These are phyloP conservation scores for Drosophila insularis DNA, from an alignment of 1,140 invertebrate species.

Conservation along the genomic window DNA sequence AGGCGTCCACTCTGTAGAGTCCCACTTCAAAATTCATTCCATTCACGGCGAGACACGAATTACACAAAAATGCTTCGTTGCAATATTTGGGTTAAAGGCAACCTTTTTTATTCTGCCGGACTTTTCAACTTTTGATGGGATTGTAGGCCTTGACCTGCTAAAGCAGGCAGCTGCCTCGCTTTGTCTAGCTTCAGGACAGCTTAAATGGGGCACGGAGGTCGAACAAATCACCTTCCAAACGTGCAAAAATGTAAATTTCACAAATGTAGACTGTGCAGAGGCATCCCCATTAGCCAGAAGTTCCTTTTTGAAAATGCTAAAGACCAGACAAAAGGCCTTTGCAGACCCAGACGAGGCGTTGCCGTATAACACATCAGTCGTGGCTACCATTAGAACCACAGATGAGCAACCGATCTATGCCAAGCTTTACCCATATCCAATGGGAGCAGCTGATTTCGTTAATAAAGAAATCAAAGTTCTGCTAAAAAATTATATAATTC, in stretches of 20 bases:
- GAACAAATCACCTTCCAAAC: constrained; percentile 15
- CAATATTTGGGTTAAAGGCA: no score
- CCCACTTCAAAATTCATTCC: no score
- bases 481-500: constrained; percentile 33
- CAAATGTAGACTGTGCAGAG: constrained; percentile 18
- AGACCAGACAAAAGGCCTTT: constrained; percentile 7
- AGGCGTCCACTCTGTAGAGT: no score
- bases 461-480: constrained; percentile 40
- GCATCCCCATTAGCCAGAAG: neutral
- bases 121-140: constrained; percentile 28
- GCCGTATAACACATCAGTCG: no score
- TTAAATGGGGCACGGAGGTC: constrained; percentile 6
- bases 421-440: no score
- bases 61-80: no score
- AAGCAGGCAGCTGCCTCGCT: constrained; percentile 14
- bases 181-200: constrained; percentile 14
- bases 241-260: constrained; percentile 15
- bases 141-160: constrained; percentile 16
- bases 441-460: no score
- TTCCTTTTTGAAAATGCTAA: constrained; percentile 2
- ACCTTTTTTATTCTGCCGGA: constrained; percentile 18
- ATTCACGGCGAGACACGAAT: no score
- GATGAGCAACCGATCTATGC: no score
- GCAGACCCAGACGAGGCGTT: constrained; percentile 17
- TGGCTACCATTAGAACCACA: no score